A percentile compares a stretch with the other conserved stretches of the same genome.
These are phyloP conservation scores for Talpa occidentalis DNA, from an alignment of 2,113 vertebrate species.

Conservation along the genomic window DNA sequence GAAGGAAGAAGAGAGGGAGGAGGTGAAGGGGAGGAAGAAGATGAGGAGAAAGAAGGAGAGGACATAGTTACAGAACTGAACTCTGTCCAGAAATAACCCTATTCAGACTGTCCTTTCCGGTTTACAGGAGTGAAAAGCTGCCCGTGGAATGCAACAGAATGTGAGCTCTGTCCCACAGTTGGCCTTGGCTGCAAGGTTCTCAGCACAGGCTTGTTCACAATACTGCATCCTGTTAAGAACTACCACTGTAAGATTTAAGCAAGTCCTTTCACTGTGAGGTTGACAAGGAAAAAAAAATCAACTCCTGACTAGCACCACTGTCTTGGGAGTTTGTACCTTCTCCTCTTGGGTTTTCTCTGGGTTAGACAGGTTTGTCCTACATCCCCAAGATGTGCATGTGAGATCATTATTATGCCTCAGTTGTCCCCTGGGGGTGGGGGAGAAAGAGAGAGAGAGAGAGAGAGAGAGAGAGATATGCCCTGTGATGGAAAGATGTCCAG, in stretches of 20 bases:
- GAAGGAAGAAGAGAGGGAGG: too few species aligned
- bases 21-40: too few species aligned
- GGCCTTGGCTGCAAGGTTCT: not conserved
- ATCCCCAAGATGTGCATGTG: not conserved
- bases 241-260: not conserved
- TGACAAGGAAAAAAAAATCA: too few species aligned
- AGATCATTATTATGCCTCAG: not conserved
- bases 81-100: not conserved
- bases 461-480: too few species aligned
- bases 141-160: not conserved
- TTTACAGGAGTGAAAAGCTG: not conserved
- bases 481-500: too few species aligned
- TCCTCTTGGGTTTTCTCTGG: not conserved
- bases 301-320: not conserved
- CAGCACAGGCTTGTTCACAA: not conserved
- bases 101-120: not conserved
- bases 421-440: not conserved
- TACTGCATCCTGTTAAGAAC: not conserved
- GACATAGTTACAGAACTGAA: not conserved
- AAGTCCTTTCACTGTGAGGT: too few species aligned
- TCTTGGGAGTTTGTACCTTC: not conserved
- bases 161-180: not conserved
- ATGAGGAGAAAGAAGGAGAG: too few species aligned
- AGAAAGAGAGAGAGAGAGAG: too few species aligned
- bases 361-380: not conserved